phyloP scores from a whole-genome alignment of 2,797 vertebrate genomes.

The Lagocephalus sceleratus region DNA sequence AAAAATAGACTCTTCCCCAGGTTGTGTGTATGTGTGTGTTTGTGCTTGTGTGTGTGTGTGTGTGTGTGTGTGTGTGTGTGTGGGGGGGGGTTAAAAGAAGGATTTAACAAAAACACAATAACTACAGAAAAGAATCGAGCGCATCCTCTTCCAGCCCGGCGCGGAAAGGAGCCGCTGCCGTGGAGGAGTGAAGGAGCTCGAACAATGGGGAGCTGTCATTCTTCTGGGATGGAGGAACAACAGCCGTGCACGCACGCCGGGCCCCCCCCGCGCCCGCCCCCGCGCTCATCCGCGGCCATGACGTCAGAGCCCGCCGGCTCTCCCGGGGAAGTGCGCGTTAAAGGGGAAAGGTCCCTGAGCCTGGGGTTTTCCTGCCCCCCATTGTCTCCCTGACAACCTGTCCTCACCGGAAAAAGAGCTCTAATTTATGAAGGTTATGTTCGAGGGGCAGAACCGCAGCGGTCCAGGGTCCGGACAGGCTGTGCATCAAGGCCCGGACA shows the following conservation, averaged over 20 bases:
- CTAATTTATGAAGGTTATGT: slow-evolving; percentile 63
- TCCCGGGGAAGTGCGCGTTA: slow-evolving; percentile 59
- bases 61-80: slow-evolving; percentile 17
- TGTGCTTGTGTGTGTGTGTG: slow-evolving; percentile 28
- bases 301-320: slow-evolving; percentile 56
- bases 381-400: slow-evolving; percentile 74
- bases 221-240: slow-evolving; percentile 69
- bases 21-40: slow-evolving; percentile 4
- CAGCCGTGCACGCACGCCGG: slow-evolving; percentile 29
- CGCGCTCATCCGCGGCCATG: slow-evolving; percentile 52
- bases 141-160: slow-evolving; percentile 55
- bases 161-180: slow-evolving; percentile 65
- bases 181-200: slow-evolving; percentile 59
- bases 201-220: slow-evolving; percentile 79
- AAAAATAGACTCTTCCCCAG: slow-evolving; percentile 35
- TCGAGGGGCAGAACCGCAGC: slow-evolving; percentile 53
- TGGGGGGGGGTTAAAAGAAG: slow-evolving; percentile 22
- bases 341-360: slow-evolving; percentile 67
- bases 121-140: slow-evolving; percentile 31
- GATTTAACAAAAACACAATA: slow-evolving; percentile 34
- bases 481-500: slow-evolving; percentile 42
- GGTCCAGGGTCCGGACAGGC: slow-evolving; percentile 24
- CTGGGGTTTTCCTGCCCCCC: slow-evolving; percentile 71
- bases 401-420: slow-evolving; percentile 53
- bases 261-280: slow-evolving; percentile 18